Evolutionary conservation across 1,140 invertebrate species (phyloP).

Genomic region (Aethina tumida): DNA sequence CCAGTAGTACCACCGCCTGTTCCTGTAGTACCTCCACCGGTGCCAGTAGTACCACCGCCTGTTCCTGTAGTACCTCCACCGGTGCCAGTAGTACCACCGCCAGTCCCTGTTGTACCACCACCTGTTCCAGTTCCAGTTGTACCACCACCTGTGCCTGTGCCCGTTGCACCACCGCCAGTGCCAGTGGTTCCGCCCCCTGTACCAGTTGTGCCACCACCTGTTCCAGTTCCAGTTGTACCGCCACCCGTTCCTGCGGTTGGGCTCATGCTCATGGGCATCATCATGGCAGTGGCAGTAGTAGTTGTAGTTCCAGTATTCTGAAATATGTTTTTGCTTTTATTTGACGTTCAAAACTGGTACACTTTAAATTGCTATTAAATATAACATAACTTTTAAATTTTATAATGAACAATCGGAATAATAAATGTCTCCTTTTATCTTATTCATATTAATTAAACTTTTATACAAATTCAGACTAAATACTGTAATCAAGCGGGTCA

Average conservation of each 20-base stretch:
- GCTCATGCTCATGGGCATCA: slow-evolving; percentile 25
- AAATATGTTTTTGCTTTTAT: slow-evolving; percentile 2
- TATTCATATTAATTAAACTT: background rate
- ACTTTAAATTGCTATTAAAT: background rate
- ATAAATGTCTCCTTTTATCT: background rate
- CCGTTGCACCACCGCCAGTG: background rate
- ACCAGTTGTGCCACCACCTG: background rate
- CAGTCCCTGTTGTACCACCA: slow-evolving; percentile 1
- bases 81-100: slow-evolving; percentile 3
- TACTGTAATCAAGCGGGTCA: no score
- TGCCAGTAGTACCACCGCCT: background rate
- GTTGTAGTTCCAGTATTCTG: slow-evolving; percentile 16
- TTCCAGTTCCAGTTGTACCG: slow-evolving; percentile 4
- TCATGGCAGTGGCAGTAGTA: slow-evolving; percentile 16
- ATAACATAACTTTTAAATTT: background rate
- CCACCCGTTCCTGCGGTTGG: slow-evolving; percentile 5
- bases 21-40: slow-evolving; percentile 4
- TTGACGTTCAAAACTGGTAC: slow-evolving; percentile 1
- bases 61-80: background rate
- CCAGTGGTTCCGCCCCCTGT: background rate
- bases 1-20: slow-evolving; percentile 3
- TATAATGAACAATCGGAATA: background rate
- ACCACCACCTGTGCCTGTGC: background rate
- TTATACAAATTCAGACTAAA: no score
- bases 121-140: slow-evolving; percentile 1